phyloP scores from a whole-genome alignment of 2,113 vertebrate species.

The Sylvia atricapilla region DNA sequence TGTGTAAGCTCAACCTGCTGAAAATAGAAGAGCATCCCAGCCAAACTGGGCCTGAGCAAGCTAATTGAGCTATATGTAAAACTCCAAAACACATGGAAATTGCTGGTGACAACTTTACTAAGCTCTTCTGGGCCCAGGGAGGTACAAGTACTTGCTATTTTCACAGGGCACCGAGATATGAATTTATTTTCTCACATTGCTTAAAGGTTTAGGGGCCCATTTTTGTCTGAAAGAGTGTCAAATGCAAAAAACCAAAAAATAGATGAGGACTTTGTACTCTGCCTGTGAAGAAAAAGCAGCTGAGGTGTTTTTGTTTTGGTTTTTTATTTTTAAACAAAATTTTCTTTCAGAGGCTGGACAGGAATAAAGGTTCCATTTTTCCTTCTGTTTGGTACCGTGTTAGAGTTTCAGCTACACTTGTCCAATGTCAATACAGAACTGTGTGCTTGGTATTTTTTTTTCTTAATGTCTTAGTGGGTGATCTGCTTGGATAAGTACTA shows the following conservation, averaged over 20 bases:
- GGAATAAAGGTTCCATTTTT: conserved; percentile 46
- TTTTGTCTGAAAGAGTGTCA: background rate
- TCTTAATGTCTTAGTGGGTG: conserved; percentile 6
- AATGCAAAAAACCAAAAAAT: background rate
- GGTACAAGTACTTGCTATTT: background rate
- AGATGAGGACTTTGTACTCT: background rate
- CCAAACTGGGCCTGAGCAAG: background rate
- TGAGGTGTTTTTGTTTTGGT: background rate
- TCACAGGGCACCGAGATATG: background rate
- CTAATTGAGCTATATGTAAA: background rate
- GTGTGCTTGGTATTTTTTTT: background rate
- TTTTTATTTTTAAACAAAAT: background rate
- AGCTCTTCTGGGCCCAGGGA: background rate
- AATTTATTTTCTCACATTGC: background rate
- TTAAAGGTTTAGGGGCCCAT: background rate
- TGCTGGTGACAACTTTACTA: background rate
- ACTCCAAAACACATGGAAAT: conserved; percentile 30
- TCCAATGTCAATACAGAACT: conserved; percentile 41
- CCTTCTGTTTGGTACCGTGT: background rate
- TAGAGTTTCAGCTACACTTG: conserved; percentile 4
- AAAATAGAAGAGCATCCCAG: conserved; percentile 32
- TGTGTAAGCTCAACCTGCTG: conserved; percentile 1
- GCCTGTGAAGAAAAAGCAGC: background rate
- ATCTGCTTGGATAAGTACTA: conserved; percentile 10
- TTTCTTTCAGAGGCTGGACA: background rate